phyloP scores from a whole-genome alignment of 2,113 vertebrate species.

The Rhegmatorhina hoffmannsi region DNA sequence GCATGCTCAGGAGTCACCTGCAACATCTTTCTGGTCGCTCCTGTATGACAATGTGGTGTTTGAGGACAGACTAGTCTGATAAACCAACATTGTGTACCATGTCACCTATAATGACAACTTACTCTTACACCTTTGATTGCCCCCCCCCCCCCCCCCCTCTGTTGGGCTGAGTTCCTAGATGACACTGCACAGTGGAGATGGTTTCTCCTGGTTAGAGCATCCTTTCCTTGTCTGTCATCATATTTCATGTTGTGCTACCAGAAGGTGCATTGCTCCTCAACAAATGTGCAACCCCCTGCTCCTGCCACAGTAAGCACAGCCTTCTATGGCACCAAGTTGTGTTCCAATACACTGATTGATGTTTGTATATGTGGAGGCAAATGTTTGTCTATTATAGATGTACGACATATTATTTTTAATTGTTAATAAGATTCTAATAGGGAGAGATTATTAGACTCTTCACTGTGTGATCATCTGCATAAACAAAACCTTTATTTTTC shows the following conservation, averaged over 20 bases:
- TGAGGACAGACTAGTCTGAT: background rate
- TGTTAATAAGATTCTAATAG: background rate
- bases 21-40: background rate
- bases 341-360: background rate
- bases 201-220: background rate
- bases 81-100: background rate
- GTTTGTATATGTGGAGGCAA: background rate
- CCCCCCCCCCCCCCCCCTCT: background rate
- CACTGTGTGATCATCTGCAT: background rate
- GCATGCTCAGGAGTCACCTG: accelerated
- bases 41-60: background rate
- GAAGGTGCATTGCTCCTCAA: background rate
- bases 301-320: background rate
- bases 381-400: background rate
- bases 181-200: background rate
- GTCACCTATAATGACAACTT: background rate
- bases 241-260: background rate
- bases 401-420: background rate
- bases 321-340: background rate
- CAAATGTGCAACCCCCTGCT: background rate
- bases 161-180: background rate
- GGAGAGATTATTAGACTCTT: background rate
- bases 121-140: background rate
- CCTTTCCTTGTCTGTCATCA: background rate
- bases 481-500: background rate